A percentile compares a stretch with the other conserved stretches of the same genome.
Evolutionary conservation across 2,797 vertebrate species (phyloP).

Genomic region (Danio albolineatus): DNA sequence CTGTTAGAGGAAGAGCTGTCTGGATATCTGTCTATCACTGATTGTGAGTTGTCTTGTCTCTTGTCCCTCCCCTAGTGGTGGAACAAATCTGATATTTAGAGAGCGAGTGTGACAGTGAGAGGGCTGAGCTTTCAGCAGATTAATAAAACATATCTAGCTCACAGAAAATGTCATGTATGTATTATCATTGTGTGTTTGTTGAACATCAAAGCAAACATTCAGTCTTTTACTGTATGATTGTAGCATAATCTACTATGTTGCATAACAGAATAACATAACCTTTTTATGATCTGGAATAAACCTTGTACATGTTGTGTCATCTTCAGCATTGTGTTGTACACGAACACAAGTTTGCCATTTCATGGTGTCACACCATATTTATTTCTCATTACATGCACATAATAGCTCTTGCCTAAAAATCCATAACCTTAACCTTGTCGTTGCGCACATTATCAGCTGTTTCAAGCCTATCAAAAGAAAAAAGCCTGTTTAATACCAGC

Average conservation of each 20-base stretch:
- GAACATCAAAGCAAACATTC: slow-evolving; percentile 69
- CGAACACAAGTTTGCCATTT: slow-evolving; percentile 1
- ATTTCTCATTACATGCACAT: slow-evolving; percentile 39
- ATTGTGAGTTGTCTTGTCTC: neutral
- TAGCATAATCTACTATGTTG: neutral
- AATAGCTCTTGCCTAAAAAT: slow-evolving; percentile 41
- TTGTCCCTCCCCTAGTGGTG: neutral
- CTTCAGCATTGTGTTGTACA: neutral
- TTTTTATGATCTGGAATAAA: neutral
- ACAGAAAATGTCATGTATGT: slow-evolving; percentile 59
- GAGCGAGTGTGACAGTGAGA: slow-evolving; percentile 17
- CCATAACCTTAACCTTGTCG: slow-evolving; percentile 40
- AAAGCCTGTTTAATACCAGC: slow-evolving; percentile 8
- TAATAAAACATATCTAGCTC: slow-evolving; percentile 68
- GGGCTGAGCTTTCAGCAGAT: slow-evolving; percentile 61
- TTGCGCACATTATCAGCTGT: slow-evolving; percentile 28
- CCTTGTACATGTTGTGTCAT: neutral
- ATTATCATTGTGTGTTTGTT: slow-evolving; percentile 65
- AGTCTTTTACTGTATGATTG: slow-evolving; percentile 48
- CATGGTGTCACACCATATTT: slow-evolving; percentile 27
- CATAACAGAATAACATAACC: neutral
- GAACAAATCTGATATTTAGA: slow-evolving; percentile 23
- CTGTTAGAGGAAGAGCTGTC: slow-evolving; percentile 16
- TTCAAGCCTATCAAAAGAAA: slow-evolving; percentile 36
- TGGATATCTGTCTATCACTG: slow-evolving; percentile 45